These are phyloP conservation scores for Cercopithecus diana DNA, from an alignment of 2,797 vertebrate species.

Conservation along the genomic window DNA sequence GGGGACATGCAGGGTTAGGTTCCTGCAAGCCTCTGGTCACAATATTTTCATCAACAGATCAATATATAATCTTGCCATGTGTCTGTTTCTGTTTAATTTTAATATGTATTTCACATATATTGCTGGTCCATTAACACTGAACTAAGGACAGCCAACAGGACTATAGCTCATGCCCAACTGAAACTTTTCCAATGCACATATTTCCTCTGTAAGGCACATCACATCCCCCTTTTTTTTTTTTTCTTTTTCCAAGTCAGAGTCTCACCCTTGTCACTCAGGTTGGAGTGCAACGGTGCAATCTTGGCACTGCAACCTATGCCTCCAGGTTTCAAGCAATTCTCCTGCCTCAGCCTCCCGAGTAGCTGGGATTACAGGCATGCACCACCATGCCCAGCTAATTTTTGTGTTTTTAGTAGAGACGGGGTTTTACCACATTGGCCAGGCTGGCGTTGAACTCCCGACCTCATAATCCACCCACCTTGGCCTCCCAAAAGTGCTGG, in stretches of 20 bases:
- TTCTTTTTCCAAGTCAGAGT: neutral
- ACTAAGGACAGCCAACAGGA: neutral
- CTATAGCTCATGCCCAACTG: neutral
- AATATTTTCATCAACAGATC: neutral
- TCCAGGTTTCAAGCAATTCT: neutral
- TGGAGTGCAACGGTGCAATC: neutral
- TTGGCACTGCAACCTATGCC: neutral
- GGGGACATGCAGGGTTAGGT: neutral
- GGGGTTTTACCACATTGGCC: neutral
- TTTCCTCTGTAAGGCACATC: neutral
- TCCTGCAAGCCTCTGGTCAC: neutral
- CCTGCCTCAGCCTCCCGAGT: neutral
- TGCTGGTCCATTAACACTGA: neutral
- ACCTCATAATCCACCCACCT: neutral
- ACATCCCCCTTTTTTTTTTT: neutral
- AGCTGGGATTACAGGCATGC: neutral
- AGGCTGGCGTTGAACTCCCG: neutral
- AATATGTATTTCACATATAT: neutral
- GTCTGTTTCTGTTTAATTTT: neutral
- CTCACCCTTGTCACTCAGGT: neutral
- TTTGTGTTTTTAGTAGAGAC: neutral
- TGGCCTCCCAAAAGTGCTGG: neutral
- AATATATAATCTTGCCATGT: too few relatives aligned
- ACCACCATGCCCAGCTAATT: neutral
- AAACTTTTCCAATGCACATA: neutral